Base-by-base conservation (phyloP, 2,797 vertebrate genomes). In the Selene dorsalis region DNA sequence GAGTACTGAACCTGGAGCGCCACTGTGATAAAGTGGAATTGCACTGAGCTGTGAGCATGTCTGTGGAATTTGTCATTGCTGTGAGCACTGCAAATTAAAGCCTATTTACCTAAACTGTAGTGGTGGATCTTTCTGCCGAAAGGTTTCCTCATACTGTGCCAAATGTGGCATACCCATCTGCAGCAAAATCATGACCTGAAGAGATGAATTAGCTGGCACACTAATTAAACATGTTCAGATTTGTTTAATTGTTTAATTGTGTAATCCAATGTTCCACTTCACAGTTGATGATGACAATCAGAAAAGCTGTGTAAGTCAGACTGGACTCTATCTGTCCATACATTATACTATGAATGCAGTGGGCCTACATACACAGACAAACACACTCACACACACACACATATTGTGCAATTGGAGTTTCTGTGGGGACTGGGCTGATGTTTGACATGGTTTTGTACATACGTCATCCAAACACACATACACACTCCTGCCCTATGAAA, bases 401-500 rank as follows among this genome's bases (percentile, higher is more conserved):
- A 14, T 47, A 48, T 43, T 39, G 9, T 63, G 28, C 17, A 66
- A 69, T 39, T 30, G 22, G 9, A 48, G 55, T 75, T 63, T 65
- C 45, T 59, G 59, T 52, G 24, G 35, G 57, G 68, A 69, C 65
- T 50, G 28, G 62, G 62, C 65, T 55, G 20, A 62, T 67, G 43
- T 52, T 69, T 43, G 72, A 39, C 28, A 52, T 26, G 57, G 62
- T 4, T 69, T 38, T 57, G 13, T 64, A 14, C 28, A 73, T 35
- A 16, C 18, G 43, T n/a, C 45, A 61, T 48, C 58, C 60, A 67
- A 69, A 59, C 45, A 69, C 63, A 56, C 55, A 73, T n/a, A 28
- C 69, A 69, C 32, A 70, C 22, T 66, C 18, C 30, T 38, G 63
- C 13, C 60, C 69, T 41, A 5, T 59, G 48, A 71, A 35, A 82